Evolutionary conservation across 2,888 invertebrate genomes (phyloP), one percentile per base, ranked within the genome.

Genomic region (Leucophenga maculata): DNA sequence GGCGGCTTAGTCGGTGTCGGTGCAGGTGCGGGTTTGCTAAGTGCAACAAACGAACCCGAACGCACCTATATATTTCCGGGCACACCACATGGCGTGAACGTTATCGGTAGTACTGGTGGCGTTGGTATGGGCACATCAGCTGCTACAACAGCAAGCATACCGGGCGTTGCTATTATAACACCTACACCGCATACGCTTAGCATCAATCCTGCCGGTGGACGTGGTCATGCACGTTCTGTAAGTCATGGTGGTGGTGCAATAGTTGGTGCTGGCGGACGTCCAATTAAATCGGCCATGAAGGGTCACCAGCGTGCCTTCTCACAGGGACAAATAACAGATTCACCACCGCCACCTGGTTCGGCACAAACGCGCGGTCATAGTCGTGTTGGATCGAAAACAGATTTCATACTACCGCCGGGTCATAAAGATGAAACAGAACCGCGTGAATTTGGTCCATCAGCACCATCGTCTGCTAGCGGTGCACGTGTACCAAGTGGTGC

Each of bases 361-460:
- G n/a, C 32, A 6, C 62, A 64, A 22, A 48, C 62, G 3, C 89
- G 85, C 54, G 94, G 94, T 0, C 95, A 95, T 90, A 94, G 93
- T 86, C 92, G 96, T 62, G 93, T 94, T 31, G 94, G 94, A 71
- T 95, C 95, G 73, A 94, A 94, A 86, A 96, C 96, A 1, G 96
- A 96, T 85, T 96, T 96, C 85, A 96, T 95, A 77, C 90, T 96
- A 72, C 96, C 96, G 0, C 94, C 95, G 0, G 95, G 95, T 0
- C 95, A 96, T 87, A 93, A 95, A 77, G 95, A 95, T 75, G 89
- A 90, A 44, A 93, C 94, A 83, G 92, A 94, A 75, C 31, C 94
- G 74, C 89, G 91, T 18, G 89, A 90, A 16, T 83, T 85, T 32
- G 85, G 84, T 0, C 82, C 85, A 9, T 89, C 90, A 1, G 88